A percentile compares a stretch with the other conserved stretches of the same genome.
phyloP scores from a whole-genome alignment of 2,888 invertebrate genomes.

The Pristionchus japonicus region DNA sequence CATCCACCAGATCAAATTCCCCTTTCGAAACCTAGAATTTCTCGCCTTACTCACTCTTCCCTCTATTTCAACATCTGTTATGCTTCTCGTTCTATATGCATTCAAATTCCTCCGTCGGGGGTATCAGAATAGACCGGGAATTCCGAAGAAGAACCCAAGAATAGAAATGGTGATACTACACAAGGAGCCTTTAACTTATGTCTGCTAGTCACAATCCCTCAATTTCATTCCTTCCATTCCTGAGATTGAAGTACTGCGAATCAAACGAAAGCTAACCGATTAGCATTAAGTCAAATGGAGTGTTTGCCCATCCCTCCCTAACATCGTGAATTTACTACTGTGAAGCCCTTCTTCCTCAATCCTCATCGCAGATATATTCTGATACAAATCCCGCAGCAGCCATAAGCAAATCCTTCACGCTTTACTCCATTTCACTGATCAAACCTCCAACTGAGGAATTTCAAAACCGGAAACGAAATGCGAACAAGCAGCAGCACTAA shows the following conservation, averaged over 20 bases:
- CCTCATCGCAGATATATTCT: neutral
- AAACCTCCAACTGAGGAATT: neutral
- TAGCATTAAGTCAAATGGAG: neutral
- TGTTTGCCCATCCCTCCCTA: neutral
- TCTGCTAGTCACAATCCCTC: too few species aligned
- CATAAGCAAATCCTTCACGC: neutral
- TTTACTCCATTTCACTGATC: neutral
- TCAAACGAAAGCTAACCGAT: neutral
- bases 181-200: too few species aligned
- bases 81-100: neutral
- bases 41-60: neutral
- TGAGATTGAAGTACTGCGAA: neutral
- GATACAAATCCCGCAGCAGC: neutral
- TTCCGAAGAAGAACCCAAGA: neutral
- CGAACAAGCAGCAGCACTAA: conserved; percentile 16
- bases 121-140: neutral
- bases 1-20: neutral
- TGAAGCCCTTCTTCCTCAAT: neutral
- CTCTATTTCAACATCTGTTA: conserved; percentile 1
- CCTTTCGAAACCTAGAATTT: neutral
- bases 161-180: neutral
- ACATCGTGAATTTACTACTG: neutral
- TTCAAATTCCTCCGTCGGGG: neutral
- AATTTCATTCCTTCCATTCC: neutral
- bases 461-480: conserved; percentile 15